These are phyloP conservation scores for Petrosia ficiformis DNA, from an alignment of 37 sponge, comb jelly and placozoan genomes.

Conservation along the genomic window DNA sequence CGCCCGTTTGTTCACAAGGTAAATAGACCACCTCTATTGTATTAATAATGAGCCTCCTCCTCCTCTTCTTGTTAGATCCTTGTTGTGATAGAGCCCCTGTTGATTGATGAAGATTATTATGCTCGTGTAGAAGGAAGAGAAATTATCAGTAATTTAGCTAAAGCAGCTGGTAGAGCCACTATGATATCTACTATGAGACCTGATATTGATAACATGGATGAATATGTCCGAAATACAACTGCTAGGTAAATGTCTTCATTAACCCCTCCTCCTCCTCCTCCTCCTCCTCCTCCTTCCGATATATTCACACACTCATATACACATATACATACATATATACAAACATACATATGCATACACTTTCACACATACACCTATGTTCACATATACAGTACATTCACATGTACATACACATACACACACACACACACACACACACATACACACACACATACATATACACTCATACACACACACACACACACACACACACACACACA, in stretches of 20 bases:
- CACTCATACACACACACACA: neutral
- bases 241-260: slow-evolving; percentile 86
- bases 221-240: slow-evolving; percentile 98
- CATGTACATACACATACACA: no score
- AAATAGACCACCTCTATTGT: neutral
- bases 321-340: neutral
- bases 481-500: neutral
- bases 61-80: slow-evolving; percentile 61
- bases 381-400: no score
- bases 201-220: slow-evolving; percentile 99
- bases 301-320: neutral
- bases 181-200: slow-evolving; percentile 99
- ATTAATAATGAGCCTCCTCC: neutral
- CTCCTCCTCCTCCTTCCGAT: no score
- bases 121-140: slow-evolving; percentile 98
- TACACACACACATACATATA: slow-evolving; percentile 14
- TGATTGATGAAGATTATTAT: slow-evolving; percentile 99
- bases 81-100: slow-evolving; percentile 96
- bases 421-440: slow-evolving; percentile 3
- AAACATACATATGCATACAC: no score
- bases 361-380: no score
- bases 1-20: slow-evolving; percentile 98
- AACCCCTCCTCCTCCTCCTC: no score
- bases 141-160: slow-evolving; percentile 99
- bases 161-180: slow-evolving; percentile 98